Conservation (phyloP, 2,888 invertebrate species). For the Drosophila barbarae region DNA sequence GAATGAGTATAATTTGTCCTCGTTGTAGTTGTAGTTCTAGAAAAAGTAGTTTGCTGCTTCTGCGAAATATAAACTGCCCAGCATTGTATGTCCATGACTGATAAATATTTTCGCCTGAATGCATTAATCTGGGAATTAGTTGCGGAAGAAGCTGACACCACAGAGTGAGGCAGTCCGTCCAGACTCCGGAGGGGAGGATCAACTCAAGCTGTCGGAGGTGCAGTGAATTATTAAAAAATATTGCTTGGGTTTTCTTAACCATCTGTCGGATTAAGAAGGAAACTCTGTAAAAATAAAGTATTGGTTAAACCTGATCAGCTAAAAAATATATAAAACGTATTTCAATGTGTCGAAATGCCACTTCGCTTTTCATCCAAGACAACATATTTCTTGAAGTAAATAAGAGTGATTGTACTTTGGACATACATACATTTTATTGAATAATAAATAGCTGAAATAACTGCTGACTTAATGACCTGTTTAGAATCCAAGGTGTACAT, state of each 20-base stretch:
- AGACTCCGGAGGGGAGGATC: slow-evolving; percentile 8
- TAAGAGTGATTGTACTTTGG: background rate
- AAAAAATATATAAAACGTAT: background rate
- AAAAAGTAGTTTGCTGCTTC: slow-evolving; percentile 40
- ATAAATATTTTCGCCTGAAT: slow-evolving; percentile 54
- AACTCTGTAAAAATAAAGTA: background rate
- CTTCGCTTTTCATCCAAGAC: background rate
- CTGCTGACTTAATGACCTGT: slow-evolving; percentile 1
- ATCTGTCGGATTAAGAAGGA: slow-evolving; percentile 2
- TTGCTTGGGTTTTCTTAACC: slow-evolving; percentile 5
- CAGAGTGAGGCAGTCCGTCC: background rate
- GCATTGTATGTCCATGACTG: slow-evolving; percentile 32
- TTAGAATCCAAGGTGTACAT: slow-evolving; percentile 3
- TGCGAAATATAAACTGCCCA: slow-evolving; percentile 48
- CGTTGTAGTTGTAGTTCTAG: slow-evolving; percentile 13
- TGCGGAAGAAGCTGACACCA: slow-evolving; percentile 13
- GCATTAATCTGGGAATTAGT: slow-evolving; percentile 41
- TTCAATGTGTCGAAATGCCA: background rate
- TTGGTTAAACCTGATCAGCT: background rate
- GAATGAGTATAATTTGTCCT: slow-evolving; percentile 40
- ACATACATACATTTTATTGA: background rate
- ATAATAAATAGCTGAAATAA: background rate
- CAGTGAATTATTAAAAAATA: background rate
- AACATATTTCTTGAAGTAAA: background rate
- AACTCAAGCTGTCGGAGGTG: slow-evolving; percentile 1